Evolutionary conservation across 2,888 invertebrate genomes (phyloP), one percentile per base, ranked within the genome.

Genomic region (Mycalesis mineus): DNA sequence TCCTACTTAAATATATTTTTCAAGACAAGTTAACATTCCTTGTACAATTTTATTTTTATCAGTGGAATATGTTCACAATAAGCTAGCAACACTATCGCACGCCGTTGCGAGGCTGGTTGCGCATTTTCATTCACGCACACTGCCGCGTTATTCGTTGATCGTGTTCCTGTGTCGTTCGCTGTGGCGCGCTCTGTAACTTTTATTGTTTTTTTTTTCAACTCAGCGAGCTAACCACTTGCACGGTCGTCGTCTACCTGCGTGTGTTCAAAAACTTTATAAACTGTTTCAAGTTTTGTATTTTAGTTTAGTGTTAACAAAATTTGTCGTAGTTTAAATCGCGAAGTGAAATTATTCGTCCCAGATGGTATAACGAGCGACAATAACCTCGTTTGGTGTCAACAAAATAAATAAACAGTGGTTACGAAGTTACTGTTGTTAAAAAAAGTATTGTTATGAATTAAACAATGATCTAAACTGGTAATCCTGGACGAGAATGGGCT

Each of bases 381-480:
- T 75, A 85, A 82, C 83, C 83, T 82, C 78, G 81, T 82, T 84
- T 77, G 75, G 81, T 86, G 84, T 83, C 83, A 86, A 87, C 85
- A 87, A 84, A 84, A 47, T 78, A 86, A 84, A 84, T 79, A 87
- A 85, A 86, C 84, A 83, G 86, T 85, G 86, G 73, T 79, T 75
- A 82, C 80, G 22, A 75, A 82, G 80, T 82, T 79, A 71, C 67
- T 64, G 73, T 71, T 72, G 66, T 63, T 66, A 71, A 71, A 78
- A 80, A 73, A 81, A 74, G 63, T 65, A 63, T 60, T 76, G 80
- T 86, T 83, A 82, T 86, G 82, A 82, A 83, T 84, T 84, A 86
- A 82, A 88, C 80, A 81, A 83, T 79, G 75, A 67, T 76, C 71
- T 80, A 77, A 82, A 85, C 82, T 85, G 80, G 84, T 79, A 73